Evolutionary conservation across 2,113 vertebrate species (phyloP).

Genomic region (Rhynchomys soricoides): DNA sequence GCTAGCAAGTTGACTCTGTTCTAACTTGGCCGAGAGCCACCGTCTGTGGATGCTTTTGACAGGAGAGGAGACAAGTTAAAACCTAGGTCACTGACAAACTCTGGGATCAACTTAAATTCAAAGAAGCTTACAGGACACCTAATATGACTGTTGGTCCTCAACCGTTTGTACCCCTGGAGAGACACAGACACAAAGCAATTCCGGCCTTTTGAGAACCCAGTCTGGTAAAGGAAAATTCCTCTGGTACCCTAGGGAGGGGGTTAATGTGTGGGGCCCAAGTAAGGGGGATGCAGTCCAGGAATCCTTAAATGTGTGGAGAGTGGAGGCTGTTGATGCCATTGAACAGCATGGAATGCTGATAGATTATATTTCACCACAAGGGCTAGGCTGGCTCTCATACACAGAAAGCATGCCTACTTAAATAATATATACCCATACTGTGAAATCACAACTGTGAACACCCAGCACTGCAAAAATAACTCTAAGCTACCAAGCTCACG

Average conservation of each 20-base stretch:
- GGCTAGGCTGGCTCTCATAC: neutral
- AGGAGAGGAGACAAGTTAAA: neutral
- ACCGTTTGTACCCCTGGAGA: neutral
- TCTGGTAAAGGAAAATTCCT: neutral
- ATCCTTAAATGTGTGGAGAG: neutral
- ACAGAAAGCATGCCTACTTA: neutral
- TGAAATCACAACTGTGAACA: constrained; percentile 57
- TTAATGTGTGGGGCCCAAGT: neutral
- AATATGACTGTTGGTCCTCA: neutral
- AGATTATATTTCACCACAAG: constrained; percentile 32
- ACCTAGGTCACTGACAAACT: neutral
- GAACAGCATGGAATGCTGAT: neutral
- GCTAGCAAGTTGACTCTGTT: neutral
- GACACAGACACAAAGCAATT: neutral
- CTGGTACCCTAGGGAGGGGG: neutral
- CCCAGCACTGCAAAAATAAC: constrained; percentile 29
- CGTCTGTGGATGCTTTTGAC: neutral
- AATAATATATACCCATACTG: neutral
- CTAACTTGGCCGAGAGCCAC: neutral
- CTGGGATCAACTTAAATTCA: constrained; percentile 25
- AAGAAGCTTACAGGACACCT: neutral
- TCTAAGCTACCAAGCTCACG: constrained; percentile 29
- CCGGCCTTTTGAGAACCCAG: neutral
- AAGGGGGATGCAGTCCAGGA: neutral
- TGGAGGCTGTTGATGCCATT: neutral